phyloP scores from a whole-genome alignment of 2,888 invertebrate genomes.

The Leptinotarsa haldemani region DNA sequence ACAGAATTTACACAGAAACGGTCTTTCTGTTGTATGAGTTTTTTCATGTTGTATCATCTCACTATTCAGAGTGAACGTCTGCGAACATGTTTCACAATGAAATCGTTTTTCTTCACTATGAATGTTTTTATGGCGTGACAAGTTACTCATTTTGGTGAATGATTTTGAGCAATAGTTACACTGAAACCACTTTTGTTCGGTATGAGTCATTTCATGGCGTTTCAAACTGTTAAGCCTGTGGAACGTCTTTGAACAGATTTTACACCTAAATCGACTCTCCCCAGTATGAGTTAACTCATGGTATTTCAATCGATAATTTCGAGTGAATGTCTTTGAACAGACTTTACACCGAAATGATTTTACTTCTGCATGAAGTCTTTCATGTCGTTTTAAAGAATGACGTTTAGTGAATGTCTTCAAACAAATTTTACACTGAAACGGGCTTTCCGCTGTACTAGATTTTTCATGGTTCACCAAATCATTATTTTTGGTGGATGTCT shows the following conservation, averaged over 20 bases:
- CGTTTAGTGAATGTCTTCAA: background rate
- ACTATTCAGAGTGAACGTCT: too few species aligned
- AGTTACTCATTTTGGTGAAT: background rate
- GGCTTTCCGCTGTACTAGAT: background rate
- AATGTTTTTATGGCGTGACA: background rate
- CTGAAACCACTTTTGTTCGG: background rate
- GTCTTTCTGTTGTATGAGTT: too few species aligned
- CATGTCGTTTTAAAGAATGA: background rate
- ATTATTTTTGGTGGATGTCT: background rate
- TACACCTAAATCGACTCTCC: too few species aligned
- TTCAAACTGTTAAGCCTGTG: fast-evolving
- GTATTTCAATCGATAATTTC: too few species aligned
- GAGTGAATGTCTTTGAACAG: too few species aligned
- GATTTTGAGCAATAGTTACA: background rate
- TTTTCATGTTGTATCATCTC: too few species aligned
- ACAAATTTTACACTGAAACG: background rate
- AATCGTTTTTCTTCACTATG: background rate
- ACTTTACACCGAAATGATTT: background rate
- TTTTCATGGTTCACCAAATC: too few species aligned
- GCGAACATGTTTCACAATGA: too few species aligned
- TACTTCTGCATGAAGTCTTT: background rate
- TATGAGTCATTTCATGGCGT: background rate
- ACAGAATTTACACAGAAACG: too few species aligned
- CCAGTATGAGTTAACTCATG: too few species aligned
- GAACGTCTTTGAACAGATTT: too few species aligned